Percentiles rank a stretch among this genome's conserved stretches.
Evolutionary conservation across 2,888 invertebrate species (phyloP).

Genomic region (Drosophila ezoana): DNA sequence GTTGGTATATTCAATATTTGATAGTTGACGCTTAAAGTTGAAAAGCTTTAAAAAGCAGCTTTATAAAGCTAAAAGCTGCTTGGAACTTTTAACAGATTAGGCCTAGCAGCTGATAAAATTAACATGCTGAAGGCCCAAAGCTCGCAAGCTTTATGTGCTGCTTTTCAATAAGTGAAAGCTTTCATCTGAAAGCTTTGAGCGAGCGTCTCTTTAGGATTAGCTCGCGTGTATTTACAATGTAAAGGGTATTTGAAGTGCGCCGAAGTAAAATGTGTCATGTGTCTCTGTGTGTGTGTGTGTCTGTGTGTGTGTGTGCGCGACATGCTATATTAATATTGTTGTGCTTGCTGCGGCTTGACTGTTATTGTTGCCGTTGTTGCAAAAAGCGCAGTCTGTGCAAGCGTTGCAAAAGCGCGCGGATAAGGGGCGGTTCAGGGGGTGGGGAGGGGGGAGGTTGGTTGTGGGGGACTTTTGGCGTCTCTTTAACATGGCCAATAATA

Average conservation of each 20-base stretch:
- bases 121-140: no score
- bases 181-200: no score
- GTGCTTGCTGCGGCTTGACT: conserved; percentile 28
- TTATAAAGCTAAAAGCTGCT: no score
- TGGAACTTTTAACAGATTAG: no score
- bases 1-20: no score
- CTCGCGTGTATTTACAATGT: neutral
- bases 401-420: neutral
- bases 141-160: no score
- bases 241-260: neutral
- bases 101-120: no score
- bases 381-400: conserved; percentile 33
- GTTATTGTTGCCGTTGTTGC: conserved; percentile 10
- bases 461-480: neutral
- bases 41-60: no score
- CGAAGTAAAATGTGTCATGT: conserved; percentile 3
- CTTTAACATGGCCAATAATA: conserved; percentile 51
- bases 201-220: no score
- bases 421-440: neutral
- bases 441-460: neutral
- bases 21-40: no score
- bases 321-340: conserved; percentile 44
- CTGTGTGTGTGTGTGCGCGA: conserved; percentile 7
- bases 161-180: no score
- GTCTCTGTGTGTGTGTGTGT: neutral